Evolutionary conservation across 2,113 vertebrate genomes (phyloP).

Genomic region (Peucedramus taeniatus): DNA sequence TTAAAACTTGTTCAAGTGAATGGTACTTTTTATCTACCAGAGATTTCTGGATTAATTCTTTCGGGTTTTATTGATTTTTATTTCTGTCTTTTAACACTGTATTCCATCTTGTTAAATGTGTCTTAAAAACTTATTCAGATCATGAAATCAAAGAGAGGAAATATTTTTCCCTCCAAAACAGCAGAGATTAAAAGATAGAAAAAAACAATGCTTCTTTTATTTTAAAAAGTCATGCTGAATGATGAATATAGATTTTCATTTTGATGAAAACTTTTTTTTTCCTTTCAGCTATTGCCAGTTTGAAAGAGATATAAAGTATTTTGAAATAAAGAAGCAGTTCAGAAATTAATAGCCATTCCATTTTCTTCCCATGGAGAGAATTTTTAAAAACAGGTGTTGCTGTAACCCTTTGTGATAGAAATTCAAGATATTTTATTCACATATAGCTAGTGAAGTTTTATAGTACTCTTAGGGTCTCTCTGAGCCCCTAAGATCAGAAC

Average conservation of each 20-base stretch:
- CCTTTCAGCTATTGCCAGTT: not conserved
- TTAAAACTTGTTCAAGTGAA: not conserved
- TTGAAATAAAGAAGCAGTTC: not conserved
- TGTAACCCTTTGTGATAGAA: not conserved
- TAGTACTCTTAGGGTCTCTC: not conserved
- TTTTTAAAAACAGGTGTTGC: not conserved
- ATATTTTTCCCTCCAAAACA: conserved; percentile 23
- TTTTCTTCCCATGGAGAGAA: not conserved
- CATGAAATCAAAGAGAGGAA: conserved; percentile 34
- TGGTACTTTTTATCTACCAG: not conserved
- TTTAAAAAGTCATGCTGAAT: not conserved
- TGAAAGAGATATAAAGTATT: not conserved
- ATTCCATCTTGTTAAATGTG: not conserved
- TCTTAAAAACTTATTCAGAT: conserved; percentile 19
- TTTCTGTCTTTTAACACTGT: not conserved
- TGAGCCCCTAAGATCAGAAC: not conserved
- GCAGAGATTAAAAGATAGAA: not conserved
- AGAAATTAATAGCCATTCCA: not conserved
- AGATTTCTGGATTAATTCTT: not conserved
- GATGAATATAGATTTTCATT: not conserved
- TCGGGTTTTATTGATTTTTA: not conserved
- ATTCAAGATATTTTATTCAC: not conserved
- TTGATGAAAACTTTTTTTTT: not conserved
- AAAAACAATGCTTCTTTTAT: conserved; percentile 12
- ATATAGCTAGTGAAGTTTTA: not conserved